Evolutionary conservation across 2,113 vertebrate genomes (phyloP).

Genomic region (Sus scrofa): DNA sequence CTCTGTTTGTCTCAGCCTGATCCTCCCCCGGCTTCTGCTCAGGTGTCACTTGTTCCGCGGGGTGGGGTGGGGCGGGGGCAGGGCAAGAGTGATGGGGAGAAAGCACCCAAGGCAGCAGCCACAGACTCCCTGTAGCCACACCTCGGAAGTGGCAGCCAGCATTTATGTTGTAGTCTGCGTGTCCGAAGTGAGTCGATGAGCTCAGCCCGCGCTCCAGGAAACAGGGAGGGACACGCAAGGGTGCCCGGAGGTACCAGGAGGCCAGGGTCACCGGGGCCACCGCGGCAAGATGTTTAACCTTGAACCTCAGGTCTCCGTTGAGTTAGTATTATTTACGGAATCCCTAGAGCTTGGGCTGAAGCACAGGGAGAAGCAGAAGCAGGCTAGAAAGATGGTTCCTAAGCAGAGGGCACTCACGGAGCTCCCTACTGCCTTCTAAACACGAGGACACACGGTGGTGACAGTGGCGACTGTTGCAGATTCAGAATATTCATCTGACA

Average conservation of each 20-base stretch:
- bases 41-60: too few species aligned
- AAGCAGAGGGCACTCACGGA: not conserved
- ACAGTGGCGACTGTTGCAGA: accelerated
- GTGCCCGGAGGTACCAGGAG: accelerated
- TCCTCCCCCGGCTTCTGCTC: not conserved
- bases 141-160: too few species aligned
- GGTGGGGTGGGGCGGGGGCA: not conserved
- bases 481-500: not conserved
- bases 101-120: not conserved
- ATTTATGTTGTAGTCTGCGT: accelerated
- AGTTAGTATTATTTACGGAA: too few species aligned
- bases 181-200: not conserved
- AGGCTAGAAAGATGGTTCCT: not conserved
- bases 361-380: not conserved
- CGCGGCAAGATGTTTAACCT: accelerated
- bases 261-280: not conserved
- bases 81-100: not conserved
- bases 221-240: too few species aligned
- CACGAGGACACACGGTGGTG: accelerated
- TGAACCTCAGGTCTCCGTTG: too few species aligned
- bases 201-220: too few species aligned
- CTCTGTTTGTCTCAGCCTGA: not conserved
- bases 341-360: accelerated
- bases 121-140: accelerated
- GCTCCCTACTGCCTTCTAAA: not conserved